A percentile compares a stretch with the other conserved stretches of the same genome.
phyloP scores from a whole-genome alignment of 2,113 vertebrate species.

The Oncorhynchus mykiss region DNA sequence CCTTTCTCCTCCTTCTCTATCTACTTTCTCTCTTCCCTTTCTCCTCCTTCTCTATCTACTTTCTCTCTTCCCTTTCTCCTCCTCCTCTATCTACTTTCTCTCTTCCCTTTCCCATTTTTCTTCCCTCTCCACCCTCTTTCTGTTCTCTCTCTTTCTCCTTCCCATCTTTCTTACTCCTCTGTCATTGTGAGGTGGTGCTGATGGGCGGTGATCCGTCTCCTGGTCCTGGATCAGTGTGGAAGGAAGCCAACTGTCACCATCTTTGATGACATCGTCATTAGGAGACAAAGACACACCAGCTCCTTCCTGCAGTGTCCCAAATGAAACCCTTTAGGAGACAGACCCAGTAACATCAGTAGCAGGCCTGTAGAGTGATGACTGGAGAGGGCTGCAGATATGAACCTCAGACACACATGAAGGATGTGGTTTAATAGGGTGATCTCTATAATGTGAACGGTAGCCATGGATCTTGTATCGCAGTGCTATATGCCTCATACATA shows the following conservation, averaged over 20 bases:
- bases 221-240: neutral
- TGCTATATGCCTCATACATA: too few relatives aligned
- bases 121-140: neutral
- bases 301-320: neutral
- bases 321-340: too few relatives aligned
- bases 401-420: too few relatives aligned
- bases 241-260: neutral
- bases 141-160: neutral
- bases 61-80: too few relatives aligned
- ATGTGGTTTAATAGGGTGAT: too few relatives aligned
- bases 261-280: slow-evolving; percentile 15
- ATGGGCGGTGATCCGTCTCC: neutral
- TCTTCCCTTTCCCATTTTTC: neutral
- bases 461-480: neutral
- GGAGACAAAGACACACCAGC: slow-evolving; percentile 4
- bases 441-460: neutral
- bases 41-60: too few relatives aligned
- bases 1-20: neutral
- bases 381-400: too few relatives aligned
- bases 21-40: too few relatives aligned
- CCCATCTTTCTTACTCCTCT: neutral
- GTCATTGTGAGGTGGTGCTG: neutral
- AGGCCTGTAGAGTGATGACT: too few relatives aligned
- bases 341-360: too few relatives aligned
- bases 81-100: neutral